A percentile compares a stretch with the other conserved stretches of the same genome.
phyloP scores from a whole-genome alignment of 2,888 invertebrate genomes.

The Mesochorus sp. region DNA sequence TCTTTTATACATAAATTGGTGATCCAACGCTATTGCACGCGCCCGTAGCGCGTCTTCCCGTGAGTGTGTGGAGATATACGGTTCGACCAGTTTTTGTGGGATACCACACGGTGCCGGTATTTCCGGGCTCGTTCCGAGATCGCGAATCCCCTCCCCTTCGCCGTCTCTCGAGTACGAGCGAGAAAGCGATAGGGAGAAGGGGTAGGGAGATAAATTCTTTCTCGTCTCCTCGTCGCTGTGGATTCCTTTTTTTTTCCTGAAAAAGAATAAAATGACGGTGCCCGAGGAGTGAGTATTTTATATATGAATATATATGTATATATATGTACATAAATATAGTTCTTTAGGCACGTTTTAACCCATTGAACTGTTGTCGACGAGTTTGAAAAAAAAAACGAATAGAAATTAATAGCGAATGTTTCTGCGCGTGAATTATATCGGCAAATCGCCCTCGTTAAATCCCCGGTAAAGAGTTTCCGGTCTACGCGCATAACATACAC shows the following conservation, averaged over 20 bases:
- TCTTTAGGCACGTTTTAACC: no score
- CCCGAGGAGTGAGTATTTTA: constrained; percentile 72
- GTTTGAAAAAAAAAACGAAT: background rate
- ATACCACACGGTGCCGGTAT: constrained; percentile 49
- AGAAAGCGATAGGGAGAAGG: constrained; percentile 9
- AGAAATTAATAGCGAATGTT: background rate
- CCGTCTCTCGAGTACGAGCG: background rate
- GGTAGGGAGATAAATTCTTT: constrained; percentile 40
- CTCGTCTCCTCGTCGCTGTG: constrained; percentile 10
- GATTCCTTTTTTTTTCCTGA: constrained; percentile 11
- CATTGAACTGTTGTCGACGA: no score
- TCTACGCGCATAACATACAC: constrained; percentile 3
- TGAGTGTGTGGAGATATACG: constrained; percentile 21
- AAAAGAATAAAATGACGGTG: constrained; percentile 67
- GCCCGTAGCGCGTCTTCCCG: constrained; percentile 19
- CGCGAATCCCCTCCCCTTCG: constrained; percentile 16
- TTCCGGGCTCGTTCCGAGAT: constrained; percentile 51
- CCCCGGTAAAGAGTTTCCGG: constrained; percentile 54
- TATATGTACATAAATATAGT: background rate
- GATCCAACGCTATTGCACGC: constrained; percentile 7
- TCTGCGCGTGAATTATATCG: constrained; percentile 30
- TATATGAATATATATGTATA: background rate
- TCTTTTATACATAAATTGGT: background rate
- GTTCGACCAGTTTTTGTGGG: constrained; percentile 59
- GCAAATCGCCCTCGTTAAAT: constrained; percentile 42